Conservation (phyloP, 2,797 vertebrate genomes). For the Naso thynnoides region DNA sequence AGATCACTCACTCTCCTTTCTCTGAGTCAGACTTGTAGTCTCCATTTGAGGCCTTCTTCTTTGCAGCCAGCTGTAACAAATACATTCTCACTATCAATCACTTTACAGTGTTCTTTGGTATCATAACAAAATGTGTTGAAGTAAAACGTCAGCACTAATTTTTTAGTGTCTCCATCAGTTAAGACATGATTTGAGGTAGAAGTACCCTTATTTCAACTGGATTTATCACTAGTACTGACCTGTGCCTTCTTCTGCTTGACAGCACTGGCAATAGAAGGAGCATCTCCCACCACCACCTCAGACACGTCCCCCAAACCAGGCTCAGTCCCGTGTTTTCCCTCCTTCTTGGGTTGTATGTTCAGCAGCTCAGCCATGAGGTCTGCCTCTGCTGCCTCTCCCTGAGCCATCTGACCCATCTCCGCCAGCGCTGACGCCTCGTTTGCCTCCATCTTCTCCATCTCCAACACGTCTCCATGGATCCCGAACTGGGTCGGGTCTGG, state of each 20-base stretch:
- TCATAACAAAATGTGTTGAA: conserved; percentile 5
- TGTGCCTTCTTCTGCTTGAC: conserved; percentile 93
- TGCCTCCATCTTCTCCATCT: conserved; percentile 91
- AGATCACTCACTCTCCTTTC: conserved; percentile 94
- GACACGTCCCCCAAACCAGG: conserved; percentile 96
- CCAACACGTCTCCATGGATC: conserved; percentile 94
- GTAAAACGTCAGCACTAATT: neutral
- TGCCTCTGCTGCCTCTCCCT: conserved; percentile 88
- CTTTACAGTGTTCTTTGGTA: neutral
- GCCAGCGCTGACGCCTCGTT: conserved; percentile 82
- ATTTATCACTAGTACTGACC: conserved; percentile 79
- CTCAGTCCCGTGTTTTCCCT: conserved; percentile 91
- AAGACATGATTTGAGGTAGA: neutral
- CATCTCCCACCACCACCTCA: conserved; percentile 90
- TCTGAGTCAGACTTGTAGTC: conserved; percentile 91
- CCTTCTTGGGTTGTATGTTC: conserved; percentile 90
- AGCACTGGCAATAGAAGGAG: conserved; percentile 90
- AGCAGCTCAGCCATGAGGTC: conserved; percentile 93
- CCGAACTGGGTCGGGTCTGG: conserved; percentile 99
- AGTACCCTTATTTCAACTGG: neutral
- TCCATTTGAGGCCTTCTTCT: conserved; percentile 84
- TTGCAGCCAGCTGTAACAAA: conserved; percentile 86
- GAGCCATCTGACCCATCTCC: conserved; percentile 88
- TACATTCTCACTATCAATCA: neutral
- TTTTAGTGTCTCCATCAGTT: neutral